phyloP scores from a whole-genome alignment of 2,797 vertebrate genomes.

The Oreortyx pictus region DNA sequence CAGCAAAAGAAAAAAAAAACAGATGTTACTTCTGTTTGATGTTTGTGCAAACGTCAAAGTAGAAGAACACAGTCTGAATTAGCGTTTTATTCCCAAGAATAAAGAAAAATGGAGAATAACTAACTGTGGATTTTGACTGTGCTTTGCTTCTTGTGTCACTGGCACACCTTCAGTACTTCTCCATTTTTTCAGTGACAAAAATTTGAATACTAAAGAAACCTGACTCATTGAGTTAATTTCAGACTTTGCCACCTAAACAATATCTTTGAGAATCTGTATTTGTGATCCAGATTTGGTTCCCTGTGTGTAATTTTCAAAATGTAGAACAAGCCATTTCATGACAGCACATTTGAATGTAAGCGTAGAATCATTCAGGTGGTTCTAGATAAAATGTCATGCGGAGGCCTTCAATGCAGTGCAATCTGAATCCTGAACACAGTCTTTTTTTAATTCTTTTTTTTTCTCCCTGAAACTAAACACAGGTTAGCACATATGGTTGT shows the following conservation, averaged over 20 bases:
- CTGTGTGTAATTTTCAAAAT: neutral
- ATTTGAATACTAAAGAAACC: neutral
- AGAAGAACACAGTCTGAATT: neutral
- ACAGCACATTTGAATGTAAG: neutral
- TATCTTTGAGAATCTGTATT: neutral
- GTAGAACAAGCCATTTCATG: neutral
- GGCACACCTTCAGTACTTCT: neutral
- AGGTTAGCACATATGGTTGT: neutral
- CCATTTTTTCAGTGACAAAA: neutral
- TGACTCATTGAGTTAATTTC: neutral
- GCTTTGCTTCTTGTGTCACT: neutral
- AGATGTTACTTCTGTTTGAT: neutral
- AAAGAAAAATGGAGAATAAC: neutral
- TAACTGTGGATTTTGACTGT: rapidly evolving
- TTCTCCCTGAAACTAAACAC: neutral
- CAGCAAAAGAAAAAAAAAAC: neutral
- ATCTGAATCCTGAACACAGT: neutral
- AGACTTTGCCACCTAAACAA: neutral
- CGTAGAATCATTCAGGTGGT: neutral
- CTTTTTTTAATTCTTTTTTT: neutral
- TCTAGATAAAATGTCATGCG: neutral
- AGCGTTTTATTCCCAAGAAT: neutral
- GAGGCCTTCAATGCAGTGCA: neutral
- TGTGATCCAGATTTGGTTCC: neutral
- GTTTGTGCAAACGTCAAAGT: neutral